Evolutionary conservation across 2,888 invertebrate genomes (phyloP).

Genomic region (Junonia oenone): DNA sequence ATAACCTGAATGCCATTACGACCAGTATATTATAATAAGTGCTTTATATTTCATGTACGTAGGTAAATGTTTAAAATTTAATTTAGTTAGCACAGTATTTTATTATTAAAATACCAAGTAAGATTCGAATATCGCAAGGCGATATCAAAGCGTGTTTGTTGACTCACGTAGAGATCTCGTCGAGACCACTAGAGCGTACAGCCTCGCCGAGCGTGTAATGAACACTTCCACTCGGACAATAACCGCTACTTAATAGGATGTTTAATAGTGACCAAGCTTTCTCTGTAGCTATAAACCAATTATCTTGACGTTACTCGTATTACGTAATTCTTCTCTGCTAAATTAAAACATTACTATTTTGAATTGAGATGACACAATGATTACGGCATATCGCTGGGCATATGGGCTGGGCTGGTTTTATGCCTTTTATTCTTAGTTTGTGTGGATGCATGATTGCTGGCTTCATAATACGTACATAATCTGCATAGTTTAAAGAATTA

Average conservation of each 20-base stretch:
- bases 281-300: slow-evolving; percentile 50
- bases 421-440: no score
- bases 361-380: slow-evolving; percentile 27
- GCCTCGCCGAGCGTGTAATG: slow-evolving; percentile 66
- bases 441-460: no score
- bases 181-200: slow-evolving; percentile 62
- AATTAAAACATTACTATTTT: slow-evolving; percentile 18
- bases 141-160: slow-evolving; percentile 22
- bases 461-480: no score
- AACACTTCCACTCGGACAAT: slow-evolving; percentile 71
- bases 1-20: no score
- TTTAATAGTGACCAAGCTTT: slow-evolving; percentile 61
- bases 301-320: slow-evolving; percentile 35
- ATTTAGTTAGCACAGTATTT: no score
- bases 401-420: no score
- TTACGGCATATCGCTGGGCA: slow-evolving; percentile 38
- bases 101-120: no score
- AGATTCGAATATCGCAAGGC: slow-evolving; percentile 10
- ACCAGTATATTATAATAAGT: no score
- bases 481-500: neutral
- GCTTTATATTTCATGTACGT: no score
- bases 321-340: slow-evolving; percentile 26
- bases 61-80: no score
- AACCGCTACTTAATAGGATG: slow-evolving; percentile 69
- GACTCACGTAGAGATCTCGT: slow-evolving; percentile 49